Percentiles rank a stretch among this genome's conserved stretches.
These are phyloP conservation scores for Drosophila diplacantha DNA, from an alignment of 2,888 invertebrate species.

Conservation along the genomic window DNA sequence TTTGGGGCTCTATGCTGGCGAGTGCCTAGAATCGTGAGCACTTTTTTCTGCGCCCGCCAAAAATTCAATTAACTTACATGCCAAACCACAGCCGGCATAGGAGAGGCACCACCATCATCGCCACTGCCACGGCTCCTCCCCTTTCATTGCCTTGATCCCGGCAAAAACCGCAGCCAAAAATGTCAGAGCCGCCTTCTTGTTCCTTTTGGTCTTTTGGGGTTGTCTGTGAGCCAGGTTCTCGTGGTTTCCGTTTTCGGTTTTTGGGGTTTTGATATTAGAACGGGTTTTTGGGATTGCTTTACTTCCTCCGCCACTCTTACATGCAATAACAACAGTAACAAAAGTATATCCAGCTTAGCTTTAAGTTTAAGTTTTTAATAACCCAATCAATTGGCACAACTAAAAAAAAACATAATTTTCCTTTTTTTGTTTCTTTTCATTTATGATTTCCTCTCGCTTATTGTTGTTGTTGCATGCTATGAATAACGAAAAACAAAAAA, in stretches of 20 bases:
- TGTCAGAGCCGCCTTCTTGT: not conserved
- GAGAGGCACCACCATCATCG: slow-evolving; percentile 1
- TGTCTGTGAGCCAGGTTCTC: slow-evolving; percentile 14
- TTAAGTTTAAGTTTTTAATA: slow-evolving; percentile 20
- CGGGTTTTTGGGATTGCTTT: not conserved
- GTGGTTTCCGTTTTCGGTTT: slow-evolving; percentile 28
- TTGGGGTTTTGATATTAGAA: slow-evolving; percentile 11
- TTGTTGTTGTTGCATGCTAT: slow-evolving; percentile 69
- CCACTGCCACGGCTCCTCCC: not conserved
- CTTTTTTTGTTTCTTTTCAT: slow-evolving; percentile 41
- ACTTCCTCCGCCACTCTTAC: slow-evolving; percentile 1
- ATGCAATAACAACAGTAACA: slow-evolving; percentile 67
- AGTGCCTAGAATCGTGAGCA: slow-evolving; percentile 4
- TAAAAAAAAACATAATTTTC: slow-evolving; percentile 17
- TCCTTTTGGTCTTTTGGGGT: slow-evolving; percentile 1
- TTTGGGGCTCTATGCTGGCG: slow-evolving; percentile 16
- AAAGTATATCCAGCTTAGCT: not conserved
- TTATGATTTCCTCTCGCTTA: slow-evolving; percentile 41
- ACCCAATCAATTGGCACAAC: slow-evolving; percentile 8
- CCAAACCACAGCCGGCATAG: slow-evolving; percentile 47
- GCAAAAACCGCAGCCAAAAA: slow-evolving; percentile 32
- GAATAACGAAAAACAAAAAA: slow-evolving; percentile 44
- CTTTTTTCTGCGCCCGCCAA: slow-evolving; percentile 32
- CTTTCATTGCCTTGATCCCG: slow-evolving; percentile 2
- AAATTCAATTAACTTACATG: slow-evolving; percentile 63